Percentiles rank a stretch among this genome's conserved stretches.
Conservation (phyloP, 2,113 vertebrate genomes). For the Amia ocellicauda region DNA sequence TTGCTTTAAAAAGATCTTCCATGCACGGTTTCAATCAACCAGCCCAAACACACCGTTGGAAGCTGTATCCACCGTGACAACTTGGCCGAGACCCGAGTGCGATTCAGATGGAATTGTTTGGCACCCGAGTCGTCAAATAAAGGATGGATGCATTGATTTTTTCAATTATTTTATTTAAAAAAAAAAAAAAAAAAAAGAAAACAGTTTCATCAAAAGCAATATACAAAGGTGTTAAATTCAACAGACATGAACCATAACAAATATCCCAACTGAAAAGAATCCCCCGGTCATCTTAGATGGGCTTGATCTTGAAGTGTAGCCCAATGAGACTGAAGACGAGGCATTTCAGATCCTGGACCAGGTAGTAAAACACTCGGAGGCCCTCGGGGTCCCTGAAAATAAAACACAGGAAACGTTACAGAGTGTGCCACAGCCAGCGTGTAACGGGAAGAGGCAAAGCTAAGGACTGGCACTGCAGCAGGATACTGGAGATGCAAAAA, state of each 20-base stretch:
- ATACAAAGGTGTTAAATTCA: constrained; percentile 56
- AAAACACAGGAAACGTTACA: constrained; percentile 13
- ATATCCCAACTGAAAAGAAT: constrained; percentile 24
- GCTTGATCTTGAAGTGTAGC: constrained; percentile 98
- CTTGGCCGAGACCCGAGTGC: too few species aligned
- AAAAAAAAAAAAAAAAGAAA: constrained; percentile 42
- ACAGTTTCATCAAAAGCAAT: constrained; percentile 52
- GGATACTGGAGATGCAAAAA: too few species aligned
- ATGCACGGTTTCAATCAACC: too few species aligned
- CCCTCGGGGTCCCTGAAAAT: constrained; percentile 90
- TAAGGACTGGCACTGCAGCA: too few species aligned
- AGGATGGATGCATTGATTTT: not conserved
- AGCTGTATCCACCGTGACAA: too few species aligned
- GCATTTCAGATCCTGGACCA: constrained; percentile 98
- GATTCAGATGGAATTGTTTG: too few species aligned
- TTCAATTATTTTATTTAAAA: constrained; percentile 63
- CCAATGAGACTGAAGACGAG: constrained; percentile 98
- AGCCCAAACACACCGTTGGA: too few species aligned
- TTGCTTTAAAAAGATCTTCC: too few species aligned
- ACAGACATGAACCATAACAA: constrained; percentile 46
- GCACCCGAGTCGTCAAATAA: too few species aligned
- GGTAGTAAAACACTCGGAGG: constrained; percentile 94
- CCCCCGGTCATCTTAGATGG: constrained; percentile 73
- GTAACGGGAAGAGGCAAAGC: too few species aligned
- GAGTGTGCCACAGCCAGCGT: not conserved